Evolutionary conservation across 2,113 vertebrate species (phyloP).

Genomic region (Puffinus mauretanicus): DNA sequence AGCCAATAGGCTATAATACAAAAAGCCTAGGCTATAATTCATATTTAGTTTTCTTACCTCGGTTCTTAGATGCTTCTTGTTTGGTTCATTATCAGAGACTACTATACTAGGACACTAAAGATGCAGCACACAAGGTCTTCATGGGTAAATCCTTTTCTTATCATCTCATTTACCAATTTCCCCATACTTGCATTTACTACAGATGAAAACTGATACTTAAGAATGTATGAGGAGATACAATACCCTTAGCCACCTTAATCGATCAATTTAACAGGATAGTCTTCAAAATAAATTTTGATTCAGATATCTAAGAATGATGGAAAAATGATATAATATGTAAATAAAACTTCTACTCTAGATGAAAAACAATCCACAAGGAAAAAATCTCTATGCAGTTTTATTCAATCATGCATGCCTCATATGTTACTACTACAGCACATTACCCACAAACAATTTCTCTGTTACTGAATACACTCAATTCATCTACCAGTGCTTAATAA

Average conservation of each 20-base stretch:
- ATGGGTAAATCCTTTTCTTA: neutral
- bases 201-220: neutral
- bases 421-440: slow-evolving; percentile 60
- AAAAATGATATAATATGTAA: neutral
- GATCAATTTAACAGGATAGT: neutral
- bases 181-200: neutral
- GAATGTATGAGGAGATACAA: neutral
- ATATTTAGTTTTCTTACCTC: neutral
- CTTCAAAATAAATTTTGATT: slow-evolving; percentile 10
- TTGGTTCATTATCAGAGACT: neutral
- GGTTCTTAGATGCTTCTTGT: neutral
- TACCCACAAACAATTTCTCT: slow-evolving; percentile 72
- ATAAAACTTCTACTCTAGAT: slow-evolving; percentile 17
- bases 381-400: slow-evolving; percentile 36
- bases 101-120: neutral
- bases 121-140: neutral
- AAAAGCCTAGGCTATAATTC: neutral
- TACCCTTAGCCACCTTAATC: neutral
- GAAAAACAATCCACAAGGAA: slow-evolving; percentile 42
- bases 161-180: neutral
- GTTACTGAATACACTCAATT: slow-evolving; percentile 41
- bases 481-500: slow-evolving; percentile 63
- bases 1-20: neutral
- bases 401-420: slow-evolving; percentile 44
- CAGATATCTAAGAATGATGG: neutral